These are phyloP conservation scores for Eciton burchellii DNA, from an alignment of 1,140 invertebrate genomes.

Conservation along the genomic window DNA sequence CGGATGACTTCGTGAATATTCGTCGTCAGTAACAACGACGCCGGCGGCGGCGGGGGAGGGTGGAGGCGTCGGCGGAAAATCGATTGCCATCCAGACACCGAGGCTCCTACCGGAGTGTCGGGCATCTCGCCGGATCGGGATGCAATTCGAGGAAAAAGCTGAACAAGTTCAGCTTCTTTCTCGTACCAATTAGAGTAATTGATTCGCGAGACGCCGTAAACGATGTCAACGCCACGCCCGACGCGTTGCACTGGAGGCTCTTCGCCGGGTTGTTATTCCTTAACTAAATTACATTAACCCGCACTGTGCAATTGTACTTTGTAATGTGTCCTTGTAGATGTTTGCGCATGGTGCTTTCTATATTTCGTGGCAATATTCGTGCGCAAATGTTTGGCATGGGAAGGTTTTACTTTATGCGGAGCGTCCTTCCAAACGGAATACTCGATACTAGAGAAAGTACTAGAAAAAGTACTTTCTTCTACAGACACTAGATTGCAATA, in stretches of 20 bases:
- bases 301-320: not conserved
- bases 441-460: no score
- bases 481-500: no score
- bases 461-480: no score
- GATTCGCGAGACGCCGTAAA: conserved; percentile 24
- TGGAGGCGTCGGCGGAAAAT: conserved; percentile 72
- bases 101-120: conserved; percentile 66
- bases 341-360: no score
- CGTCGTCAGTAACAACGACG: conserved; percentile 75
- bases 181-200: conserved; percentile 52
- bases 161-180: conserved; percentile 33
- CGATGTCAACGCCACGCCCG: not conserved
- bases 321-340: no score
- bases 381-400: no score
- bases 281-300: not conserved
- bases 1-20: conserved; percentile 81
- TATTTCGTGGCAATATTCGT: no score
- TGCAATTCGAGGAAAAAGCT: conserved; percentile 58
- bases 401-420: no score
- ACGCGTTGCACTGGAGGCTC: not conserved
- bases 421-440: no score
- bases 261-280: not conserved
- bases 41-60: conserved; percentile 47
- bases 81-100: conserved; percentile 74
- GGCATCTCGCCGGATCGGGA: conserved; percentile 63